phyloP scores from a whole-genome alignment of 2,797 vertebrate species.

The Simalia tracyae region DNA sequence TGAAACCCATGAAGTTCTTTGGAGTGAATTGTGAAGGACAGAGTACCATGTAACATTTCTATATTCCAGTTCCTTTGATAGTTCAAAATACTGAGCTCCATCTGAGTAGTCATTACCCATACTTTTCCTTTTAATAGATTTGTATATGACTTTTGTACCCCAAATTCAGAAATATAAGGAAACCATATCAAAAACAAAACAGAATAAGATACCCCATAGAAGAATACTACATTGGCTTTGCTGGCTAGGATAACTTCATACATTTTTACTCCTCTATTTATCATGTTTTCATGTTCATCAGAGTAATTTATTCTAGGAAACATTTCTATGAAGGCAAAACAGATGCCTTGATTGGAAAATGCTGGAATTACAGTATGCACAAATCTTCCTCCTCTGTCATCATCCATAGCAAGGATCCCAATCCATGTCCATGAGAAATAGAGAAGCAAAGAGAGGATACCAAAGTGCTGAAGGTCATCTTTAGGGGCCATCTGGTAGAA shows the following conservation, averaged over 20 bases:
- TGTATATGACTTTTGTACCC: not conserved
- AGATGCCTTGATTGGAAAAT: not conserved
- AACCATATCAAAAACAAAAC: not conserved
- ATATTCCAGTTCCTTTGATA: constrained; percentile 4
- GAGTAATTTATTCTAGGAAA: not conserved
- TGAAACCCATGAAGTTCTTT: not conserved
- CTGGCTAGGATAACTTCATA: not conserved
- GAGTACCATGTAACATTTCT: not conserved
- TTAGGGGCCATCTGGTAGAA: constrained; percentile 1
- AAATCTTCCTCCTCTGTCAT: constrained; percentile 1
- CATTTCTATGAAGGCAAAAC: not conserved
- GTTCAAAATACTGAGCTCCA: not conserved
- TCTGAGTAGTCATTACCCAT: constrained; percentile 4
- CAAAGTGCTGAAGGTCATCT: not conserved
- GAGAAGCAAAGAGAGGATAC: not conserved
- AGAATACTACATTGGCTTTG: not conserved
- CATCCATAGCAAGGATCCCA: not conserved
- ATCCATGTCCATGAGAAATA: constrained; percentile 11
- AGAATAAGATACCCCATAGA: not conserved
- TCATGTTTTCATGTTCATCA: not conserved
- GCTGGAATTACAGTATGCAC: not conserved
- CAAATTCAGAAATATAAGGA: not conserved
- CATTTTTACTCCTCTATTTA: not conserved
- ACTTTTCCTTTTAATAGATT: constrained; percentile 12
- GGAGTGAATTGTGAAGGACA: constrained; percentile 7